Base-by-base conservation (phyloP, 1,140 invertebrate genomes). In the Aporrectodea caliginosa region DNA sequence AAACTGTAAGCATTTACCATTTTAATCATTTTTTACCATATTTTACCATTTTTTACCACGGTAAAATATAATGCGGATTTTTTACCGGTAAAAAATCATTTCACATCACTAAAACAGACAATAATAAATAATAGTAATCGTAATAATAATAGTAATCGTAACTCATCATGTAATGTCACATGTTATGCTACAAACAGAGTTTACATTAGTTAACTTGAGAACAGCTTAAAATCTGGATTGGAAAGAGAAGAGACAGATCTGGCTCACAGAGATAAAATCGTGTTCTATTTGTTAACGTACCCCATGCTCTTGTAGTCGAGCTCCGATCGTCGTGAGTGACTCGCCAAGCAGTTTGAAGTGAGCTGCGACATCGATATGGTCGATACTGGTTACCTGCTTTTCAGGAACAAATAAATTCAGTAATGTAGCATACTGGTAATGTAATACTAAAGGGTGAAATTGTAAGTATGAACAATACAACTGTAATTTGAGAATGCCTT, bases 261-360 rank as follows among this genome's bases (percentile, higher is more conserved):
- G n/a, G 16, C n/a, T 2, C 69, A 35, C 29, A 80, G 73, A 78
- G 27, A 80, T 31, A 72, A 35, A 79, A 71, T 78, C 32, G 58
- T 78, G 29, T n/a, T 43, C 16, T 43, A 58, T 33, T 71, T 32
- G 34, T 69, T 73, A 74, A 80, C 79, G 83, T 88, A 93, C 93
- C 90, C 96, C 94, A 84, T 96, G 94, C 85, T 97, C 95, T 86
- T 95, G 95, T 0, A 98, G 90, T 35, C 95, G 89, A 87, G 95
- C 94, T 0, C 96, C 96, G 84, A 98, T 97, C 83, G 95, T 95
- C 31, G 93, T 93, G 2, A 98, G 90, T 84, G 95, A 97, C 86
- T 98, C 96, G 0, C 96, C 96, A 0, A 98, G 89, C 32, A 98
- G 90, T 79, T 95, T 94, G 0, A 98, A 90, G 89, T 98, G 95